Evolutionary conservation across 2,113 vertebrate species (phyloP).

Genomic region (Pycnonotus jocosus): DNA sequence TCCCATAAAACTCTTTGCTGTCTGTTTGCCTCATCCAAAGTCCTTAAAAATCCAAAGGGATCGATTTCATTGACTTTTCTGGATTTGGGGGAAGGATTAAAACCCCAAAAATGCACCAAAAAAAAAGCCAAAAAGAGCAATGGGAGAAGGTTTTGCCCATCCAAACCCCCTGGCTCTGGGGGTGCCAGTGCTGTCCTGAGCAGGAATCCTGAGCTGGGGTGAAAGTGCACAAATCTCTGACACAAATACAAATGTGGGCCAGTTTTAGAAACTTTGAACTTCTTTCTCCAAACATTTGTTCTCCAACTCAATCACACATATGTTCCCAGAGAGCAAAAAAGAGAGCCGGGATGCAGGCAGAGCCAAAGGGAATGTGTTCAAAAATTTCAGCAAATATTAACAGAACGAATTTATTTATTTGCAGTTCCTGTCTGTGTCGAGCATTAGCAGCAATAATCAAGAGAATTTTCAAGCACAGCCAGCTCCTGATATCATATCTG

Average conservation of each 20-base stretch:
- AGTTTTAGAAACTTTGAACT: constrained; percentile 41
- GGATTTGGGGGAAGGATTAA: background rate
- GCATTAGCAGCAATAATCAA: constrained; percentile 19
- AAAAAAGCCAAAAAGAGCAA: background rate
- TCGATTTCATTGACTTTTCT: background rate
- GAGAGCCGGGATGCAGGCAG: background rate
- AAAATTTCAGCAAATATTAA: constrained; percentile 60
- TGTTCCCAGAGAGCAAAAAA: constrained; percentile 33
- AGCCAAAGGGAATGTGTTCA: constrained; percentile 42
- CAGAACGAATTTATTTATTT: constrained; percentile 50
- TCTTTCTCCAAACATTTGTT: constrained; percentile 29
- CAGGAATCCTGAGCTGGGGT: background rate
- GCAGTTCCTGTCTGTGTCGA: constrained; percentile 43
- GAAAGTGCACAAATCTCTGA: constrained; percentile 1
- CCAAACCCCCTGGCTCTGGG: background rate
- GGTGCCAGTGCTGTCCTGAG: background rate
- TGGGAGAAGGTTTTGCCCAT: background rate
- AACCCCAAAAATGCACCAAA: background rate
- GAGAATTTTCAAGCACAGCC: constrained; percentile 39
- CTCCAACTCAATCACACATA: background rate
- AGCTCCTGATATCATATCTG: constrained; percentile 31
- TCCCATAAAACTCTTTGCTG: background rate
- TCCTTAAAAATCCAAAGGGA: background rate
- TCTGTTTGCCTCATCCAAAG: background rate
- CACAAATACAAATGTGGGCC: background rate